Evolutionary conservation across 2,797 vertebrate species (phyloP), one percentile per base, ranked within the genome.

Genomic region (Phoxinus dragarum): DNA sequence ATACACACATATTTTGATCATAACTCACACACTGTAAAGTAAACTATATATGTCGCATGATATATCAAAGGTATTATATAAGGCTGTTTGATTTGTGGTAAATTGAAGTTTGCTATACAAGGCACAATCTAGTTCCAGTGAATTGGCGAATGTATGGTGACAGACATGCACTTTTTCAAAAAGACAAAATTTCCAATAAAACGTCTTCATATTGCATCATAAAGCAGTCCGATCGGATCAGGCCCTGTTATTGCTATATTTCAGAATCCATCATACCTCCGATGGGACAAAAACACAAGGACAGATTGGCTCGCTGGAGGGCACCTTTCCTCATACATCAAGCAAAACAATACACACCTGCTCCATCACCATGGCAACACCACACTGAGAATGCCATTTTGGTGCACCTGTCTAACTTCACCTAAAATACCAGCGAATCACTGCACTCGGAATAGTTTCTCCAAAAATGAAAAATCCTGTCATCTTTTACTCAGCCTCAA

Each of bases 271-370:
- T 86, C 80, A 82, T 84, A 61, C 68, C 34, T 79, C 74, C 44
- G 42, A 44, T 79, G 81, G 80, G 81, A 86, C 71, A 86, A 44
- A 78, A 79, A 67, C 31, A 82, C 80, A 86, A 77, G 86, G 73
- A 86, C 77, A 80, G 47, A 83, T 27, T 85, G 84, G 79, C 61
- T 84, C 64, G 72, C 68, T 87, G 80, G 67, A 87, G 86, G 59
- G 59, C 71, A 87, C 36, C 61, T 71, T 64, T 78, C 79, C 67
- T 68, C 66, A 82, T 64, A 87, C 80, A 87, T 87, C 88, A 87
- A 78, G 61, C 49, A 19, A 85, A 44, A 80, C 71, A 81, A 80
- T 73, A 61, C 82, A 78, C 56, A 81, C 73, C 67, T 84, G 85
- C 74, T 77, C 59, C 44, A 71, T 80, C 47, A 54, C 78, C 83